Percentiles rank a stretch among this genome's conserved stretches.
Conservation (phyloP, 2,113 vertebrate species). For the Setophaga kirtlandii region DNA sequence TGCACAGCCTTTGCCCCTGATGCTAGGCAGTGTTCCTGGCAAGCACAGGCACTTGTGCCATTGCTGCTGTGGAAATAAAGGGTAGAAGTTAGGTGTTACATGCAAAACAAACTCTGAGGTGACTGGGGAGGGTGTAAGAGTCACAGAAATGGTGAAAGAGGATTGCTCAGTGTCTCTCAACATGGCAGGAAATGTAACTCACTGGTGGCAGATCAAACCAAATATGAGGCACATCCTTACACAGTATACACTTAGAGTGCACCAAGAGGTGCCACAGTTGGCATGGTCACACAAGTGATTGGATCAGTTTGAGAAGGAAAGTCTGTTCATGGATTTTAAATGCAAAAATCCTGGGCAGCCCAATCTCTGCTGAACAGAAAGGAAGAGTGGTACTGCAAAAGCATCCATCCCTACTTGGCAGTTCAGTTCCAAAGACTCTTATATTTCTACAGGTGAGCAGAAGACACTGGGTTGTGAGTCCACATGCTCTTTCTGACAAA, state of each 20-base stretch:
- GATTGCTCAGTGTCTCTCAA: neutral
- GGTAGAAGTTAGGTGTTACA: neutral
- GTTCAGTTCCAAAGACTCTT: neutral
- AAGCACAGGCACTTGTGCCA: neutral
- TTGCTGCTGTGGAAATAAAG: neutral
- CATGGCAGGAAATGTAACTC: neutral
- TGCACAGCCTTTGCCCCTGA: neutral
- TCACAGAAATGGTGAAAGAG: neutral
- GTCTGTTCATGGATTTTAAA: neutral
- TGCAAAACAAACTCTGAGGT: neutral
- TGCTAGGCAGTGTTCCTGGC: neutral
- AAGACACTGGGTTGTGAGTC: neutral
- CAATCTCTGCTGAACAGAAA: neutral
- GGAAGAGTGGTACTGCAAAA: neutral
- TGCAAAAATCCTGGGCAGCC: neutral
- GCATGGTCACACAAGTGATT: neutral
- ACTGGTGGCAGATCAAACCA: neutral
- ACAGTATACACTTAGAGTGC: rapidly evolving
- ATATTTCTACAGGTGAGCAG: neutral
- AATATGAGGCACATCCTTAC: neutral
- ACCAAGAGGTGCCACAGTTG: neutral
- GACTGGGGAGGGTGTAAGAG: neutral
- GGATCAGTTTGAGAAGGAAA: neutral
- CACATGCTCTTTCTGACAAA: neutral
- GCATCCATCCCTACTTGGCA: neutral